Evolutionary conservation across 2,797 vertebrate genomes (phyloP), one percentile per base, ranked within the genome.

Genomic region (Delichon dasypus): DNA sequence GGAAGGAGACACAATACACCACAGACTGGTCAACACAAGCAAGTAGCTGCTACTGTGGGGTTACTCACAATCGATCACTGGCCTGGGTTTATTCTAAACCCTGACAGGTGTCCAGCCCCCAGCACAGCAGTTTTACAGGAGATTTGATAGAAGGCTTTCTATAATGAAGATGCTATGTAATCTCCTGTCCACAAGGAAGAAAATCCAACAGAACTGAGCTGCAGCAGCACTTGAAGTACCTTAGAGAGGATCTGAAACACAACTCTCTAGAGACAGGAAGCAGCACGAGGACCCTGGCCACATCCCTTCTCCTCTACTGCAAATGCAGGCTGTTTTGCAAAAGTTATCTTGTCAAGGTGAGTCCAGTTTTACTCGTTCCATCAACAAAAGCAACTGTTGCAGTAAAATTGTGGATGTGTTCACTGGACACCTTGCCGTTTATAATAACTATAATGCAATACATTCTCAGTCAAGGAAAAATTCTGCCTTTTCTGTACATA

Each of bases 21-120:
- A 60, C 21, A 47, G 30, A n/a, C 18, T 12, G 18, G 32, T 9
- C 18, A 8, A 54, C 42, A 34, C 20, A 54, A 64, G 26, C 26
- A 53, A 67, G 71, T 13, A 53, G 32, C 50, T 74, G 42, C 50
- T 21, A 11, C 13, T 72, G 26, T 0, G 0, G 10, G 14, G 7
- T 48, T 54, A 38, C 40, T 58, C 5, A 2, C 34, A 50, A 15
- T n/a, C 9, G 0, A 20, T 10, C 29, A 32, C 27, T 12, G 40
- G 27, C 36, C 42, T 19, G 18, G 21, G 20, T 61, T 89, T 87
- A 72, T 42, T 79, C 67, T 29, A 57, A 93, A 47, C 51, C 27
- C 34, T 61, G 42, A 68, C 18, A 23, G 29, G 18, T 23, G n/a
- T 13, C 40, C 66, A 77, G 65, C 10, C 16, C 55, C n/a, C 45